A percentile compares a stretch with the other conserved stretches of the same genome.
Evolutionary conservation across 2,113 vertebrate species (phyloP).

Genomic region (Cathartes aura): DNA sequence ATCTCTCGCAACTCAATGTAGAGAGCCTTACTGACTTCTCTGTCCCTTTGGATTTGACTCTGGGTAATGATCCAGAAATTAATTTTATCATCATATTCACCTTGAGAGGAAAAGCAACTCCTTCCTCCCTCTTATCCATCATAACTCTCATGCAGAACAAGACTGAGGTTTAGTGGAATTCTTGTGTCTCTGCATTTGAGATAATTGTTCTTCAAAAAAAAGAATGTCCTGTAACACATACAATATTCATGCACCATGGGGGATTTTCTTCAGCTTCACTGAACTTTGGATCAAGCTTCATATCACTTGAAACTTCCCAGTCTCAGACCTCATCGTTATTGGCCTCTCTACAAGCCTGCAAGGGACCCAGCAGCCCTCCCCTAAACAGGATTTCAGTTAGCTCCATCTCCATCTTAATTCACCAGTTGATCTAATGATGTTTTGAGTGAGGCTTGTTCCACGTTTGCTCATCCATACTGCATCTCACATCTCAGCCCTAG

Average conservation of each 20-base stretch:
- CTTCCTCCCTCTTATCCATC: background rate
- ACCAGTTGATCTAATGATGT: background rate
- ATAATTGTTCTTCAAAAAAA: background rate
- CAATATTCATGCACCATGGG: background rate
- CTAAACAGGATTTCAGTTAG: background rate
- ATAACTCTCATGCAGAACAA: background rate
- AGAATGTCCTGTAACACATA: background rate
- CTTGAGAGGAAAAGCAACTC: background rate
- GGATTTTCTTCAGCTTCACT: slow-evolving; percentile 26
- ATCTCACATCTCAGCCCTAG: background rate
- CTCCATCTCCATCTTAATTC: background rate
- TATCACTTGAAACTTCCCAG: background rate
- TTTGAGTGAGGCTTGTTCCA: background rate
- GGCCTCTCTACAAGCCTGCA: background rate
- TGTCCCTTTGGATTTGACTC: background rate
- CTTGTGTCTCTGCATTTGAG: background rate
- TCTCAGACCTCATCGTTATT: background rate
- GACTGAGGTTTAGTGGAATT: background rate
- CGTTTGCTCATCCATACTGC: background rate
- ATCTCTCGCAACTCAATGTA: background rate
- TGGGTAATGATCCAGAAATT: background rate
- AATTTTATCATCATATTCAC: background rate
- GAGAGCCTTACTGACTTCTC: background rate
- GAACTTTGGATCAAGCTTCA: background rate
- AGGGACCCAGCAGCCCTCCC: background rate